Evolutionary conservation across 2,888 invertebrate species (phyloP).

Genomic region (Pteria penguin): DNA sequence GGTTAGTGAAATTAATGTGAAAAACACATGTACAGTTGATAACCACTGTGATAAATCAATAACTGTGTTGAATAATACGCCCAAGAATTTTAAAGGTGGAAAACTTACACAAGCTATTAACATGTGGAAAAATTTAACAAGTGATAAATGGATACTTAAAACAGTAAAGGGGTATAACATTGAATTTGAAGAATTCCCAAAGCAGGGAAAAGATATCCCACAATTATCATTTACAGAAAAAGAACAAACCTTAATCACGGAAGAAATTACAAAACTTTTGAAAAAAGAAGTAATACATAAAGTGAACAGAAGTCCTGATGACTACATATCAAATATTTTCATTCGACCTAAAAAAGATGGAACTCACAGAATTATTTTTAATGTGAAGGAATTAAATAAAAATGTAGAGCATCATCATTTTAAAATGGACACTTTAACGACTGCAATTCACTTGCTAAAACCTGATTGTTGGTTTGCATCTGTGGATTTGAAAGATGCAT

Average conservation of each 20-base stretch:
- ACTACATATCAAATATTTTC: slow-evolving; percentile 42
- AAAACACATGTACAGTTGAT: too few relatives aligned
- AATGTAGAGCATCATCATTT: too few relatives aligned
- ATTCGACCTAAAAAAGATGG: slow-evolving; percentile 34
- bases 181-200: slow-evolving; percentile 13
- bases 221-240: neutral
- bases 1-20: too few relatives aligned
- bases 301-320: neutral
- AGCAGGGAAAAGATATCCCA: neutral
- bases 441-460: slow-evolving; percentile 34
- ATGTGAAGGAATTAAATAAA: too few relatives aligned
- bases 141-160: neutral
- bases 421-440: too few relatives aligned
- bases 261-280: neutral
- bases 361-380: slow-evolving; percentile 20
- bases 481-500: slow-evolving; percentile 48
- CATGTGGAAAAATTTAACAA: neutral
- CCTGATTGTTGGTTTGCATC: slow-evolving; percentile 43
- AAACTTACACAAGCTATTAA: slow-evolving; percentile 5
- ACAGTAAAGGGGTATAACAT: neutral
- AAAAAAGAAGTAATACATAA: neutral
- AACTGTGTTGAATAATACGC: slow-evolving; percentile 9
- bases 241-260: neutral
- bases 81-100: slow-evolving; percentile 26
- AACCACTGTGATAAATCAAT: too few relatives aligned